phyloP scores from a whole-genome alignment of 2,888 invertebrate genomes.

The Therioaphis trifolii region DNA sequence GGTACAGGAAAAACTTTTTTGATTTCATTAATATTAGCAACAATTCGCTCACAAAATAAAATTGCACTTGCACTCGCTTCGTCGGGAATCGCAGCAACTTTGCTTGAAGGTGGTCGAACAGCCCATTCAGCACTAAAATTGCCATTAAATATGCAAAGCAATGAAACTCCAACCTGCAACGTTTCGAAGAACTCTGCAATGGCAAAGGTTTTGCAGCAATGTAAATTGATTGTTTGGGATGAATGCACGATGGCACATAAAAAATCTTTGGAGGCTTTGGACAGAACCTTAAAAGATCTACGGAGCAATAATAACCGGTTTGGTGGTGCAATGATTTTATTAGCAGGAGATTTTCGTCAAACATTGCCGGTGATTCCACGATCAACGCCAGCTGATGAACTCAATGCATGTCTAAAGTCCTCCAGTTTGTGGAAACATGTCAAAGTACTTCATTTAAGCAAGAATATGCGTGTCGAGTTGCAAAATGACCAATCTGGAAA shows the following conservation, averaged over 20 bases:
- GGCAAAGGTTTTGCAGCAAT: slow-evolving; percentile 67
- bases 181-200: slow-evolving; percentile 66
- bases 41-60: slow-evolving; percentile 67
- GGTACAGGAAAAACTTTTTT: too few species aligned
- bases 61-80: slow-evolving; percentile 69
- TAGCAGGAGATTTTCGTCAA: slow-evolving; percentile 64
- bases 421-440: slow-evolving; percentile 64
- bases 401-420: slow-evolving; percentile 64
- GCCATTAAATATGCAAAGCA: slow-evolving; percentile 66
- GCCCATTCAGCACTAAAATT: slow-evolving; percentile 68
- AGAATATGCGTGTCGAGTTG: slow-evolving; percentile 54
- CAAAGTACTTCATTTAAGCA: slow-evolving; percentile 61
- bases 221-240: slow-evolving; percentile 67
- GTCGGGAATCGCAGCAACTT: slow-evolving; percentile 70
- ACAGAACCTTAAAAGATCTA: slow-evolving; percentile 66
- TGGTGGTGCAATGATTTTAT: slow-evolving; percentile 45
- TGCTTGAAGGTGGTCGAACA: slow-evolving; percentile 66
- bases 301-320: slow-evolving; percentile 64
- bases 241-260: slow-evolving; percentile 69
- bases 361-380: slow-evolving; percentile 64
- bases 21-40: slow-evolving; percentile 68
- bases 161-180: slow-evolving; percentile 67
- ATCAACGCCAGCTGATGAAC: slow-evolving; percentile 64
- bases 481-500: slow-evolving; percentile 47
- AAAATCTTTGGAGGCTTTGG: slow-evolving; percentile 67